phyloP scores from a whole-genome alignment of 2,113 vertebrate genomes.

The Pelmatolapia mariae region DNA sequence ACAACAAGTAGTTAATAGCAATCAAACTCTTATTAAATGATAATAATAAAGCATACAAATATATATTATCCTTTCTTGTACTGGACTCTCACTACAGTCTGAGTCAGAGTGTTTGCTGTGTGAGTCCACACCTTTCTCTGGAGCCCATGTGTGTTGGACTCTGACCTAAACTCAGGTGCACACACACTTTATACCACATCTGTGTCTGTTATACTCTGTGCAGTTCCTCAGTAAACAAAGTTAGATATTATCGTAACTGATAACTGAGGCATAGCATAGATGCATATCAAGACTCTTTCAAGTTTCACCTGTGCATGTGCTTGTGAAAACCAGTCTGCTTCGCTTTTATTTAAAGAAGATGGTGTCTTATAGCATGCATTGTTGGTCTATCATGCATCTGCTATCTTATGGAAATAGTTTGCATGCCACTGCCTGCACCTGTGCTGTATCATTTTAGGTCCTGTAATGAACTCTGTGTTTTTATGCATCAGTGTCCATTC shows the following conservation, averaged over 20 bases:
- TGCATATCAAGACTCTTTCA: background rate
- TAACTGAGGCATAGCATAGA: background rate
- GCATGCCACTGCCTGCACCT: background rate
- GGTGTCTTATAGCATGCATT: background rate
- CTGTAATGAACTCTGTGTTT: background rate
- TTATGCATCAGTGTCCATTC: background rate
- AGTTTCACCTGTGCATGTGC: background rate
- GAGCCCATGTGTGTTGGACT: slow-evolving; percentile 37
- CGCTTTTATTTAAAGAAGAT: background rate
- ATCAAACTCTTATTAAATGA: background rate
- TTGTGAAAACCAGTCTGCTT: background rate
- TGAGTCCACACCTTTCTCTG: slow-evolving; percentile 35
- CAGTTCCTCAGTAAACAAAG: background rate
- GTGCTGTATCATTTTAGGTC: background rate
- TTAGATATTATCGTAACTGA: background rate
- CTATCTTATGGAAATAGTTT: background rate
- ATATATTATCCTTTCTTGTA: background rate
- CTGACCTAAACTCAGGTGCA: slow-evolving; percentile 31
- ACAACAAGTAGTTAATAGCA: background rate
- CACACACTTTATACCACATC: background rate
- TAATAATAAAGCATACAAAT: background rate
- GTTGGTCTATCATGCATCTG: background rate
- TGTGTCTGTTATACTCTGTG: background rate
- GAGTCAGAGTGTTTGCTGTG: slow-evolving; percentile 35
- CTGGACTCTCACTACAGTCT: background rate